A percentile compares a stretch with the other conserved stretches of the same genome.
phyloP scores from a whole-genome alignment of 2,797 vertebrate species.

The Hyperoplus lanceolatus region DNA sequence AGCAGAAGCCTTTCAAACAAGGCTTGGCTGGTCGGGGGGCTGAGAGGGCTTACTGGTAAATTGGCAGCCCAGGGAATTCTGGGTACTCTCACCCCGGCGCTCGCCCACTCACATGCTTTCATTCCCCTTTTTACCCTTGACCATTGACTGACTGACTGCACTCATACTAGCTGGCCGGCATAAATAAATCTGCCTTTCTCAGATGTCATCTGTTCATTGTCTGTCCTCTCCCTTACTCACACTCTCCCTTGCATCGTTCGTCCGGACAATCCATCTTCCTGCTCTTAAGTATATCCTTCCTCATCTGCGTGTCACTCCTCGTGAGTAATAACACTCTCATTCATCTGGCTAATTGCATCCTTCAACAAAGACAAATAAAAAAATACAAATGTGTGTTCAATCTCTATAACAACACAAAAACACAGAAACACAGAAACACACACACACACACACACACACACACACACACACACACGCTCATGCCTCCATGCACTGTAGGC shows the following conservation, averaged over 20 bases:
- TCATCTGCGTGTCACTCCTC: slow-evolving; percentile 67
- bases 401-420: slow-evolving; percentile 40
- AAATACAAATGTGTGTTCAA: slow-evolving; percentile 52
- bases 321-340: slow-evolving; percentile 80
- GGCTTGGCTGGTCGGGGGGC: slow-evolving; percentile 66
- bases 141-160: slow-evolving; percentile 77
- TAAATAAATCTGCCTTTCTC: slow-evolving; percentile 76
- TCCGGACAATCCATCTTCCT: slow-evolving; percentile 69
- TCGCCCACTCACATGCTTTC: slow-evolving; percentile 80
- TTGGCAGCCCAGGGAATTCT: slow-evolving; percentile 85
- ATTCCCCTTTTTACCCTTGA: slow-evolving; percentile 83
- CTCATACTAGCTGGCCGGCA: slow-evolving; percentile 61
- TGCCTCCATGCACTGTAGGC: slow-evolving; percentile 79
- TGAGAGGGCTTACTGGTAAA: slow-evolving; percentile 82
- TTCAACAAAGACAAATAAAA: slow-evolving; percentile 71
- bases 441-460: slow-evolving; percentile 33
- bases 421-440: neutral
- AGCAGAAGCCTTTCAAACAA: slow-evolving; percentile 77
- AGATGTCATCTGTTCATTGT: slow-evolving; percentile 79
- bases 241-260: slow-evolving; percentile 48
- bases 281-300: slow-evolving; percentile 67
- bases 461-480: slow-evolving; percentile 50
- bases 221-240: slow-evolving; percentile 47
- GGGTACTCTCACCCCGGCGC: slow-evolving; percentile 74
- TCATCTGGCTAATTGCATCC: slow-evolving; percentile 80